Evolutionary conservation across 2,888 invertebrate genomes (phyloP).

Genomic region (Chymomyza amoena): DNA sequence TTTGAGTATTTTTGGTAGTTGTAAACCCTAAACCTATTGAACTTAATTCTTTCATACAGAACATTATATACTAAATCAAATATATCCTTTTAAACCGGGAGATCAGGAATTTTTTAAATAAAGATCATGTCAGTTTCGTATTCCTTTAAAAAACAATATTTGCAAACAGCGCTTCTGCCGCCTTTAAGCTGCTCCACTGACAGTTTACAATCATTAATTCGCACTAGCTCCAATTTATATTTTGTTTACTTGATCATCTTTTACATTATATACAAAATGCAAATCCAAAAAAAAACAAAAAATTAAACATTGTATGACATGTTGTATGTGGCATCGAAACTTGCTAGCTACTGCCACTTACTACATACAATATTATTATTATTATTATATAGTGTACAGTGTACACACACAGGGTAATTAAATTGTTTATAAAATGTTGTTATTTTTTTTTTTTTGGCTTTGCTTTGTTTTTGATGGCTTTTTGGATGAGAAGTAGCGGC

Average conservation of each 20-base stretch:
- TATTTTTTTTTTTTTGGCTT: slow-evolving; percentile 1
- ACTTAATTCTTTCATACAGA: too few relatives aligned
- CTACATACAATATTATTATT: not conserved
- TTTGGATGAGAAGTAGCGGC: not conserved
- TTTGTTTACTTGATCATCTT: slow-evolving; percentile 15
- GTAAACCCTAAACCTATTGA: too few relatives aligned
- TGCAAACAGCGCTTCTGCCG: too few relatives aligned
- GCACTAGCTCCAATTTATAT: slow-evolving; percentile 44
- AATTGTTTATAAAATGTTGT: slow-evolving; percentile 4
- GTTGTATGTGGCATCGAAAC: not conserved
- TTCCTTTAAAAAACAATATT: too few relatives aligned
- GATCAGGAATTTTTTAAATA: too few relatives aligned
- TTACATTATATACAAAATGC: slow-evolving; percentile 7
- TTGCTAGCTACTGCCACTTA: not conserved
- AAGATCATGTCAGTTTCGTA: too few relatives aligned
- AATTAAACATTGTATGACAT: not conserved
- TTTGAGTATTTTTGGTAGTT: too few relatives aligned
- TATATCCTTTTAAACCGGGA: too few relatives aligned
- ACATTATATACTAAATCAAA: too few relatives aligned
- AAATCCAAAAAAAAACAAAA: not conserved
- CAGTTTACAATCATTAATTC: not conserved
- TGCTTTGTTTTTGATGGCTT: not conserved
- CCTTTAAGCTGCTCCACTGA: too few relatives aligned
- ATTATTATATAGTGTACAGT: not conserved
- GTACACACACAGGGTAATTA: not conserved